phyloP scores from a whole-genome alignment of 2,113 vertebrate species.

The Oreocharis arfaki region DNA sequence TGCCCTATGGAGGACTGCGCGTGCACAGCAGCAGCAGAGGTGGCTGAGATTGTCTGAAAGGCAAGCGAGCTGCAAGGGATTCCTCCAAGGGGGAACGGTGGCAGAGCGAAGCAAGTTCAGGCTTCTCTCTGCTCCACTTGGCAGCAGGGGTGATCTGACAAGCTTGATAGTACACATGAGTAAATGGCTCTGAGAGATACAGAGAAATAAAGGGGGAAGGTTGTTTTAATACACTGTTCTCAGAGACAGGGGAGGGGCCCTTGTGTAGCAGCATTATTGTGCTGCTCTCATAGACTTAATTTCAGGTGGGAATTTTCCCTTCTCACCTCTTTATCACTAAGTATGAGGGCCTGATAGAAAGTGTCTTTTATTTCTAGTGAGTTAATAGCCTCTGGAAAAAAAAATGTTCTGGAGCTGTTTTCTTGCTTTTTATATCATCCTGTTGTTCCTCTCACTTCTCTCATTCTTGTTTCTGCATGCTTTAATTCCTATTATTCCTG shows the following conservation, averaged over 20 bases:
- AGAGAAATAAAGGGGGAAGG: background rate
- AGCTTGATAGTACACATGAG: background rate
- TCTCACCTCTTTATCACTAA: background rate
- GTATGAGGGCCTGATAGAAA: background rate
- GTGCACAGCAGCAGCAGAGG: background rate
- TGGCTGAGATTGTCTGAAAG: background rate
- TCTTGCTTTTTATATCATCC: background rate
- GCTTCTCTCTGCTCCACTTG: background rate
- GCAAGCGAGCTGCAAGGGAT: background rate
- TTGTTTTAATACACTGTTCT: background rate
- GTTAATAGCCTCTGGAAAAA: background rate
- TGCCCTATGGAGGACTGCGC: background rate
- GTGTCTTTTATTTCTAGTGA: background rate
- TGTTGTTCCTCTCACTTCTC: background rate
- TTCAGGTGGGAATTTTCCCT: background rate
- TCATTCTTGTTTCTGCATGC: background rate
- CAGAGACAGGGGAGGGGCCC: background rate
- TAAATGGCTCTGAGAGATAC: background rate
- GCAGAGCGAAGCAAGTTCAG: background rate
- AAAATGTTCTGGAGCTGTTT: background rate
- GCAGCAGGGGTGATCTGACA: background rate
- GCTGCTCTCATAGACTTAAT: background rate
- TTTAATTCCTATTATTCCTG: background rate
- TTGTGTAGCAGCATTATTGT: background rate
- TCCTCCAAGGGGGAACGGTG: background rate